Percentiles rank a stretch among this genome's conserved stretches.
phyloP scores from a whole-genome alignment of 2,113 vertebrate species.

The Mesocricetus auratus region DNA sequence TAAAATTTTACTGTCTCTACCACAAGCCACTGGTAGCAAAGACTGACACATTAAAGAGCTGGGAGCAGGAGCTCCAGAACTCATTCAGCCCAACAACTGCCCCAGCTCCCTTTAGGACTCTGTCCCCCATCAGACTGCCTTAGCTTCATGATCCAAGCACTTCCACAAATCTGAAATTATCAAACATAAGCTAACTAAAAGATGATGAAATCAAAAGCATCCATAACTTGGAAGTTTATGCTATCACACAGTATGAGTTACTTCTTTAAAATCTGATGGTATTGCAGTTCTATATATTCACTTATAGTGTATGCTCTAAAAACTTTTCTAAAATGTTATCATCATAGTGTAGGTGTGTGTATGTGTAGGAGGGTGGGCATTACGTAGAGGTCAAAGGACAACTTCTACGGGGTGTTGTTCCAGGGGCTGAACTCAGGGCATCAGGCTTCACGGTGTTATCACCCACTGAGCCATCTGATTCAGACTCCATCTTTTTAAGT shows the following conservation, averaged over 20 bases:
- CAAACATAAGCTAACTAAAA: neutral
- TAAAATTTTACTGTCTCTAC: neutral
- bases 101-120: neutral
- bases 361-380: neutral
- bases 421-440: neutral
- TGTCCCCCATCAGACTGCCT: neutral
- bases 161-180: neutral
- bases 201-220: neutral
- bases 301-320: neutral
- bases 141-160: neutral
- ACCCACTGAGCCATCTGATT: neutral
- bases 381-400: neutral
- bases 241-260: too few relatives aligned
- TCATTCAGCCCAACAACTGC: neutral
- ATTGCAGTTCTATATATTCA: neutral
- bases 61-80: neutral
- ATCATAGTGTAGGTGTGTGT: neutral
- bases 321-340: neutral
- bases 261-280: too few relatives aligned
- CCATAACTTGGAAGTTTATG: neutral
- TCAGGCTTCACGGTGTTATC: neutral
- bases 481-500: neutral
- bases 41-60: neutral
- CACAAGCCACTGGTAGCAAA: neutral
- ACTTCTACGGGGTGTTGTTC: neutral